phyloP scores from a whole-genome alignment of 2,113 vertebrate species.

The Heterocephalus glaber region DNA sequence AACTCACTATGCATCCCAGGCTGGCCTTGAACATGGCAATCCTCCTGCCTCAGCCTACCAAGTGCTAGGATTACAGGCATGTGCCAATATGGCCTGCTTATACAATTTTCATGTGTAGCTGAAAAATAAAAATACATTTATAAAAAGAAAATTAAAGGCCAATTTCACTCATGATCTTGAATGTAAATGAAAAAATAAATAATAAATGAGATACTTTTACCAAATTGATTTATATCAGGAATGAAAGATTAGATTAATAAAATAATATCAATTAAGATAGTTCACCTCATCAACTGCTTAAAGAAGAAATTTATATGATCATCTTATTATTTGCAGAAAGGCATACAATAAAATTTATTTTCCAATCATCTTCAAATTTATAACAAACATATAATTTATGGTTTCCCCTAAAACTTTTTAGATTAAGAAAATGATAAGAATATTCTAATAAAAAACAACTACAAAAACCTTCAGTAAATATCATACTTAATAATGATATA shows the following conservation, averaged over 20 bases:
- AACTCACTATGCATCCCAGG: too few relatives aligned
- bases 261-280: neutral
- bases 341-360: neutral
- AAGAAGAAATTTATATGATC: neutral
- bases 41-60: too few relatives aligned
- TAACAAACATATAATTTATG: neutral
- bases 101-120: neutral
- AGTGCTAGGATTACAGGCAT: too few relatives aligned
- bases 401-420: neutral
- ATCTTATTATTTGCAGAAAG: neutral
- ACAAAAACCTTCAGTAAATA: neutral
- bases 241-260: neutral
- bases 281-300: neutral
- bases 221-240: neutral
- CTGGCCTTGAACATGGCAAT: too few relatives aligned
- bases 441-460: neutral
- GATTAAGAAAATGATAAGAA: neutral
- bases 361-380: neutral
- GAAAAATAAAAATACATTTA: neutral
- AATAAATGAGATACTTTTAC: neutral
- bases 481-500: neutral
- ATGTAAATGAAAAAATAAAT: neutral
- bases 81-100: too few relatives aligned
- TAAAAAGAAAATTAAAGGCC: neutral
- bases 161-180: neutral